Evolutionary conservation across 1,140 invertebrate species (phyloP), one percentile per base, ranked within the genome.

Genomic region (Calliopsis andreniformis): DNA sequence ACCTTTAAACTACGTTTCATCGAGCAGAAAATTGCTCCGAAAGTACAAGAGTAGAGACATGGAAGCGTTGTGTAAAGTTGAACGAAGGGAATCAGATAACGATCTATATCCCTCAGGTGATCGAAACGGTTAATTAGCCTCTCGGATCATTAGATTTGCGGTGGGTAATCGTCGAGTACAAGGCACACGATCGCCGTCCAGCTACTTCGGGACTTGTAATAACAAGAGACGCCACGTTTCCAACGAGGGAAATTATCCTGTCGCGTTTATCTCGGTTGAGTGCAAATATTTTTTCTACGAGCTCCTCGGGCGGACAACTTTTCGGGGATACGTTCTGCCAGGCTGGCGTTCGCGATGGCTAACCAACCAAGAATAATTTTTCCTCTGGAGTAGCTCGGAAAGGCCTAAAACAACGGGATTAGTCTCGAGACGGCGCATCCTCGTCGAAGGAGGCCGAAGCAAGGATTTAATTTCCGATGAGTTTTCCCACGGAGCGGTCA

Each of bases 401-500:
- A 45, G 28, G 23, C 61, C 56, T 68, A 78, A 84, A 66, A 86
- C 82, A 87, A 87, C 68, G 63, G 80, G 84, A 87, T 87, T 87
- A 87, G 84, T 61, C 59, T 49, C 7, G 67, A 30, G 23, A 16
- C 23, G 55, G 49, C 32, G 14, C 18, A 59, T 76, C 53, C 69
- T 61, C 32, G 10, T 55, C 25, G 45, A 45, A 16, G 58, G 39
- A 49, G 55, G 78, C n/a, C 58, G 35, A 28, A 51, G 72, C 70
- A 77, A 84, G 76, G 80, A 87, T 87, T 87, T 84, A 87, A 88
- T 87, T 85, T 88, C 83, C 73, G 51, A 73, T 69, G 82, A 87
- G 86, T 84, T 85, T 91, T 90, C 90, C 90, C 90, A 91, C 90
- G 90, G 73, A 79, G 51, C 53, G 58, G 35, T 70, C 61, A 18